A percentile compares a stretch with the other conserved stretches of the same genome.
Conservation (phyloP, 1,140 invertebrate genomes). For the Camponotus floridanus region DNA sequence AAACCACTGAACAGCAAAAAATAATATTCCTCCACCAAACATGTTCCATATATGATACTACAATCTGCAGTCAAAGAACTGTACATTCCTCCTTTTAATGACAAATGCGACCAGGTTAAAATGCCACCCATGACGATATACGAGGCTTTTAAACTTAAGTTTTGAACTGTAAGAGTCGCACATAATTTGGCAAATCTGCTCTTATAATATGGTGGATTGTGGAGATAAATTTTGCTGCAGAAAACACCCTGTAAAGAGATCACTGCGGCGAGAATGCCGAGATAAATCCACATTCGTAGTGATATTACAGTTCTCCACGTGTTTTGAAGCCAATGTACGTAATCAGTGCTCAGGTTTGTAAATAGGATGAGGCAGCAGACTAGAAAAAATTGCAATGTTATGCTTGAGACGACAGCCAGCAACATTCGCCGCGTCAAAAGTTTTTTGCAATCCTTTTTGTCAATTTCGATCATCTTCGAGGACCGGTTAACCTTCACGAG, state of each 20-base stretch:
- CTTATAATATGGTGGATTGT: constrained; percentile 85
- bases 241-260: constrained; percentile 88
- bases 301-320: constrained; percentile 86
- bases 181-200: constrained; percentile 89
- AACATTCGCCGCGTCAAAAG: constrained; percentile 85
- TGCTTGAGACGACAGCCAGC: constrained; percentile 84
- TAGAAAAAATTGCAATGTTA: constrained; percentile 86
- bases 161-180: constrained; percentile 88
- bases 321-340: constrained; percentile 86
- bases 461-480: constrained; percentile 60
- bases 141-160: constrained; percentile 86
- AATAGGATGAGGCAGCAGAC: constrained; percentile 86
- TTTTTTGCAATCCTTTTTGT: constrained; percentile 81
- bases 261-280: constrained; percentile 86
- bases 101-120: constrained; percentile 88
- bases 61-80: constrained; percentile 83
- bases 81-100: constrained; percentile 86
- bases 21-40: constrained; percentile 86
- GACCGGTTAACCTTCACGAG: constrained; percentile 40
- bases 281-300: constrained; percentile 86
- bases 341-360: constrained; percentile 86
- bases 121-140: constrained; percentile 88
- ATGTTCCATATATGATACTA: constrained; percentile 72
- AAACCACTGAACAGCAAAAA: constrained; percentile 90
- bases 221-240: constrained; percentile 88